These are phyloP conservation scores for Ceramica pisi DNA, from an alignment of 2,888 invertebrate genomes.

Conservation along the genomic window DNA sequence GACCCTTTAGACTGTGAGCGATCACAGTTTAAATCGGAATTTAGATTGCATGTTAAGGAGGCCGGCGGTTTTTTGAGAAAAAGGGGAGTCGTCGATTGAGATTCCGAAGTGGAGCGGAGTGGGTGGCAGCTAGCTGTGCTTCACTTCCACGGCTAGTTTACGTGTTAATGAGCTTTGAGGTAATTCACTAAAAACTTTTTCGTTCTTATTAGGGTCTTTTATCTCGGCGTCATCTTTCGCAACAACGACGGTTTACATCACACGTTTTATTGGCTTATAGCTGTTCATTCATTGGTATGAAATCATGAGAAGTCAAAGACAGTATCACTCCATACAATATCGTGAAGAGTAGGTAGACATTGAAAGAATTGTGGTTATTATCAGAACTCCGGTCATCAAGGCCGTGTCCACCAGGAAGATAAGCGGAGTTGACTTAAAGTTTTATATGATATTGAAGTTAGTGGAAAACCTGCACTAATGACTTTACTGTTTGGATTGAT, in stretches of 20 bases:
- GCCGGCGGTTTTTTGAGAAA: constrained; percentile 63
- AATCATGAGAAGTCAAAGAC: neutral
- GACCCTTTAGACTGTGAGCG: constrained; percentile 67
- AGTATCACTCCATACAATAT: neutral
- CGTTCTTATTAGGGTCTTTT: neutral
- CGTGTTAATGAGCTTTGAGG: constrained; percentile 51
- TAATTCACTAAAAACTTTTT: constrained; percentile 15
- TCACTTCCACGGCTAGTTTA: constrained; percentile 43
- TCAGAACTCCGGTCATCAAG: neutral
- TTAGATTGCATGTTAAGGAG: constrained; percentile 70
- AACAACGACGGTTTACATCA: neutral
- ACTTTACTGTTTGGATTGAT: neutral
- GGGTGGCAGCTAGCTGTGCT: constrained; percentile 24
- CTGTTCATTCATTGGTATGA: neutral
- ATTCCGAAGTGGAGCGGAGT: constrained; percentile 51
- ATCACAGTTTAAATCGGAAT: constrained; percentile 72
- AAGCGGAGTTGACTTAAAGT: neutral
- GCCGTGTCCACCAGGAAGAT: no score
- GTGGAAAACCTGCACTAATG: neutral
- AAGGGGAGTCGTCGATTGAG: constrained; percentile 62
- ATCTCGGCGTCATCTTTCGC: neutral
- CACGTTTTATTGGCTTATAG: neutral
- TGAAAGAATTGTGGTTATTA: neutral
- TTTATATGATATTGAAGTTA: neutral
- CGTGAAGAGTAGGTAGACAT: neutral